Evolutionary conservation across 1,140 invertebrate species (phyloP), one percentile per base, ranked within the genome.

Genomic region (Forficula auricularia): DNA sequence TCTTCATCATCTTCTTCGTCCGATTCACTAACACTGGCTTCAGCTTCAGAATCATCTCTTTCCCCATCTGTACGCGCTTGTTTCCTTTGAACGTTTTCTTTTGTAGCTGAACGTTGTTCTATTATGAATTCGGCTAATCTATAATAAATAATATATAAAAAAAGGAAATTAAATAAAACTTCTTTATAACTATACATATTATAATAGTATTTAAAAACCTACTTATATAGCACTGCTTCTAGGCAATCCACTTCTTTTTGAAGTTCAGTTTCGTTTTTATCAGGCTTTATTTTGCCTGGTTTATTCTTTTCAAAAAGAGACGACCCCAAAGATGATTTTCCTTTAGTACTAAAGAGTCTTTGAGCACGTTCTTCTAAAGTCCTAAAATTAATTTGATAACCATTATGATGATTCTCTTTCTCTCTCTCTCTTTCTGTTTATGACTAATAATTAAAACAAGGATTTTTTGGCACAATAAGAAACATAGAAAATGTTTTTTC

Each of bases 71-170:
- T 95, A 45, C 94, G 73, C 0, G 95, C 95, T 58, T 98, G 94
- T 58, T 98, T 96, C 9, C 95, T 71, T 54, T 98, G 91, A 0
- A 98, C 91, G 66, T 99, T 98, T 62, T 98, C 96, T 54, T 91
- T 87, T 0, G 95, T 98, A 0, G 89, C 79, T 2, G 75, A 69
- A 30, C 94, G 65, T 54, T 96, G 87, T 49, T 82, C 75, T 1
- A 79, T 75, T 4, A 91, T 67, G 32, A 87, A 63, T 52, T 89
- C 85, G 0, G 82, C 73, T 32, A 91, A 72, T 57, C 79, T 74
- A n/a, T n/a, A n/a, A n/a, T n/a, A n/a, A n/a, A n/a, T n/a, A n/a
- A 49, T n/a, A n/a, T n/a, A n/a, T 37, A 55, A 46, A 45, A n/a
- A 7, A 33, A 43, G n/a, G n/a, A n/a, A n/a, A n/a, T n/a, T n/a